Percentiles rank a stretch among this genome's conserved stretches.
phyloP scores from a whole-genome alignment of 2,888 invertebrate species.

The Seira musarum region DNA sequence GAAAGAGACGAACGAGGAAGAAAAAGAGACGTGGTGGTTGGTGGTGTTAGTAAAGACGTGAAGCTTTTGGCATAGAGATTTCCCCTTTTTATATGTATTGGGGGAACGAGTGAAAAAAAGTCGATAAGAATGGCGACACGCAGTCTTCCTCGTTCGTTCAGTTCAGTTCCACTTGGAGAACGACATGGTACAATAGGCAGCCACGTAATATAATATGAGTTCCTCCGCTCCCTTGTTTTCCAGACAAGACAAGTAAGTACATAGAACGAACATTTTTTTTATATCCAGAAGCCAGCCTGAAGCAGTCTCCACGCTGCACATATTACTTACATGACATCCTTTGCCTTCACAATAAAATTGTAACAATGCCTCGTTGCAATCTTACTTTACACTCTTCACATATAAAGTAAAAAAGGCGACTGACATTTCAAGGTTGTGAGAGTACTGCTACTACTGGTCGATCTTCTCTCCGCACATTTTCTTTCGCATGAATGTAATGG shows the following conservation, averaged over 20 bases:
- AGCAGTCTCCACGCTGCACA: too few relatives aligned
- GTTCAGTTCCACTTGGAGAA: not conserved
- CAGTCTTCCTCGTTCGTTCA: slow-evolving; percentile 33
- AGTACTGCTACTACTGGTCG: too few relatives aligned
- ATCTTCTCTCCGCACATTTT: too few relatives aligned
- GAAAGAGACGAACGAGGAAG: not conserved
- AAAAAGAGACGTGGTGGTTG: too few relatives aligned
- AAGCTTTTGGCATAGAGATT: not conserved
- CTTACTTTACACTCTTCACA: slow-evolving; percentile 4
- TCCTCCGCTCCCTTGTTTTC: slow-evolving; percentile 21
- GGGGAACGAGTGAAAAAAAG: slow-evolving; percentile 34
- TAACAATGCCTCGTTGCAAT: not conserved
- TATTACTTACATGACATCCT: not conserved
- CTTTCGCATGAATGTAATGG: not conserved
- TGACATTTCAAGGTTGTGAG: slow-evolving; percentile 53
- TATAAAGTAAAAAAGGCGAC: slow-evolving; percentile 11
- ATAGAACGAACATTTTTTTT: too few relatives aligned
- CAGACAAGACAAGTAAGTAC: too few relatives aligned
- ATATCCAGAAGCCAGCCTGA: too few relatives aligned
- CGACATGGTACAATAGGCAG: not conserved
- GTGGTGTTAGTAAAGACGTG: not conserved
- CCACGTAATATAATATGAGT: not conserved
- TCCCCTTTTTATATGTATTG: not conserved
- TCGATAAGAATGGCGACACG: slow-evolving; percentile 59
- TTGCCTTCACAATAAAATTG: not conserved